Conservation (phyloP, 2,888 invertebrate genomes). For the Drosophila siamana region DNA sequence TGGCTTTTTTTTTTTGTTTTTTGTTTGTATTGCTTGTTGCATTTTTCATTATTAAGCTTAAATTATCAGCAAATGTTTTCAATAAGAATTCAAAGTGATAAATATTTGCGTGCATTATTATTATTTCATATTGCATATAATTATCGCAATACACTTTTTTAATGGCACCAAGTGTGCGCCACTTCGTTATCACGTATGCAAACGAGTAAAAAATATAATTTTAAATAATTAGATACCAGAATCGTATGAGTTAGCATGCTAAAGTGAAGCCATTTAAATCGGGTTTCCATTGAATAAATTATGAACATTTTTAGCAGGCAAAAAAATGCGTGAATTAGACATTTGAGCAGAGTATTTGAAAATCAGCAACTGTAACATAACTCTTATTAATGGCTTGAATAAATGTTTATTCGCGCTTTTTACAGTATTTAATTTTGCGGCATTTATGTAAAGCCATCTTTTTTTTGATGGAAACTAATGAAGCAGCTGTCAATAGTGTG, state of each 20-base stretch:
- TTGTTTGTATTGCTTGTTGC: too few relatives aligned
- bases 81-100: constrained; percentile 39
- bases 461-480: constrained; percentile 25
- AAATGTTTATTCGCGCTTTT: constrained; percentile 4
- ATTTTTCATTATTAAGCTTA: constrained; percentile 11
- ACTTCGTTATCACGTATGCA: background rate
- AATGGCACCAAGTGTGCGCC: background rate
- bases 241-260: too few relatives aligned
- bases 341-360: background rate
- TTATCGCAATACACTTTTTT: constrained; percentile 4
- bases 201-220: background rate
- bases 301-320: too few relatives aligned
- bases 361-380: background rate
- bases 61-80: constrained; percentile 45
- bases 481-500: constrained; percentile 29
- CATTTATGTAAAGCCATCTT: constrained; percentile 3
- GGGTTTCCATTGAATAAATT: too few relatives aligned
- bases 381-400: background rate
- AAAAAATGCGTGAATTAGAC: too few relatives aligned
- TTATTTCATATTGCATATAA: constrained; percentile 14
- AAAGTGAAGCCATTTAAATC: too few relatives aligned
- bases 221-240: too few relatives aligned
- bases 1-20: background rate
- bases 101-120: constrained; percentile 41
- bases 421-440: background rate